Evolutionary conservation across 2,113 vertebrate species (phyloP).

Genomic region (Ifrita kowaldi): DNA sequence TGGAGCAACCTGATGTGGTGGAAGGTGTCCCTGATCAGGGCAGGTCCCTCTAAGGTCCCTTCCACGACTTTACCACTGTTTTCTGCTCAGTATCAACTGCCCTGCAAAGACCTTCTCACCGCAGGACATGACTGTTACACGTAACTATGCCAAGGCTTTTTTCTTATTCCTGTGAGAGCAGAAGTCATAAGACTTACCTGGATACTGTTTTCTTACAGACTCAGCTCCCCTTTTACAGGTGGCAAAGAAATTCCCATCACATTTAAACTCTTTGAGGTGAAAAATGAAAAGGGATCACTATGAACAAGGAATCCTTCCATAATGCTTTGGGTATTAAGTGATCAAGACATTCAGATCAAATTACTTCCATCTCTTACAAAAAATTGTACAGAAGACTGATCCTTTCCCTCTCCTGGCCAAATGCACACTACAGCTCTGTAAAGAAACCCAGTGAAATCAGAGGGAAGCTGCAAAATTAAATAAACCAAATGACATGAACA

Average conservation of each 20-base stretch:
- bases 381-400: neutral
- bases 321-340: neutral
- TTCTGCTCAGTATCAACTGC: neutral
- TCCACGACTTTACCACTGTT: neutral
- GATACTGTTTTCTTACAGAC: neutral
- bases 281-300: neutral
- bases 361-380: neutral
- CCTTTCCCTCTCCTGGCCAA: neutral
- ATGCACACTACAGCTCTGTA: neutral
- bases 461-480: neutral
- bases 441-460: neutral
- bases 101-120: neutral
- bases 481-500: neutral
- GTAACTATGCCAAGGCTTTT: neutral
- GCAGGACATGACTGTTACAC: too few species aligned
- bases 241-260: neutral
- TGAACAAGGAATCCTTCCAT: neutral
- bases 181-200: neutral
- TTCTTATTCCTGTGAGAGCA: neutral
- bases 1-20: fast-evolving
- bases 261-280: neutral
- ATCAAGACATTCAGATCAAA: neutral
- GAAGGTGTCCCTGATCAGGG: neutral
- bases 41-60: neutral
- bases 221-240: neutral